Evolutionary conservation across 2,797 vertebrate species (phyloP).

Genomic region (Luscinia megarhynchos): DNA sequence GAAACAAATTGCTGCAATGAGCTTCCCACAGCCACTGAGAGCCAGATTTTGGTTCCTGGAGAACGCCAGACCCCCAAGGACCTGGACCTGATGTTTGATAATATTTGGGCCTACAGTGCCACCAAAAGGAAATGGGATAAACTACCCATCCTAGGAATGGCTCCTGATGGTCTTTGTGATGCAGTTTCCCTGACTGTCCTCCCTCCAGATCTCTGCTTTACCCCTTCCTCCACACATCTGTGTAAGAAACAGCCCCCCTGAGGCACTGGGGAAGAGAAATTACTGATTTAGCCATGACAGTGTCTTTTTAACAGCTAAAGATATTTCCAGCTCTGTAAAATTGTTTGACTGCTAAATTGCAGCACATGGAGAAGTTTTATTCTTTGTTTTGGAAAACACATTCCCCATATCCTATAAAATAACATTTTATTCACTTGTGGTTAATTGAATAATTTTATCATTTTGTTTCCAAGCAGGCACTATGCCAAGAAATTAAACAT

Average conservation of each 20-base stretch:
- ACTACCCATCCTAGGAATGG: background rate
- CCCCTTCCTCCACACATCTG: accelerated
- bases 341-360: background rate
- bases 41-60: background rate
- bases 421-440: background rate
- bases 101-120: slow-evolving; percentile 53
- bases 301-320: background rate
- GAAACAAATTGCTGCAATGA: background rate
- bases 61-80: background rate
- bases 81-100: background rate
- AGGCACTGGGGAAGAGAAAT: accelerated
- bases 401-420: background rate
- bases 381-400: background rate
- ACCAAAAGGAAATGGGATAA: slow-evolving; percentile 48
- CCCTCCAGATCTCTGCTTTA: background rate
- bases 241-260: background rate
- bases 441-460: background rate
- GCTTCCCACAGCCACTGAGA: background rate
- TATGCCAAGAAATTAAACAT: background rate
- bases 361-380: background rate
- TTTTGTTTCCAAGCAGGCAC: background rate
- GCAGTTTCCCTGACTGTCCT: background rate
- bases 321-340: background rate
- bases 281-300: accelerated
- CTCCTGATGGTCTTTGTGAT: accelerated